These are phyloP conservation scores for Alethe castanea DNA, from an alignment of 2,113 vertebrate genomes.

Conservation along the genomic window DNA sequence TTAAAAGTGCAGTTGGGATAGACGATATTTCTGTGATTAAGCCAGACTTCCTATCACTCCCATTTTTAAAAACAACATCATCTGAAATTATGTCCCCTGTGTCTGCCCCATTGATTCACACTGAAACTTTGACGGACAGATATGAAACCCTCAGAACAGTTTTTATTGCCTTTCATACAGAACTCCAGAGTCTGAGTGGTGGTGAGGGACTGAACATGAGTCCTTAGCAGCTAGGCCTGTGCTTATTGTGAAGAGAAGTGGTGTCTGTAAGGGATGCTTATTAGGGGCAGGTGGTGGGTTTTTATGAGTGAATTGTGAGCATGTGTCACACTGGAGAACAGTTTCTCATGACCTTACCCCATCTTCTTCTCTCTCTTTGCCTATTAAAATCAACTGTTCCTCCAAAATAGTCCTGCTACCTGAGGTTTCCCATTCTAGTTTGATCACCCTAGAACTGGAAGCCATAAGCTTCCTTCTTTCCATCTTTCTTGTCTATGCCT, in stretches of 20 bases:
- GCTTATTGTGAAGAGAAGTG: neutral
- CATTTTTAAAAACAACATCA: neutral
- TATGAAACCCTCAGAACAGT: neutral
- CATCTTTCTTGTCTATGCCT: constrained; percentile 63
- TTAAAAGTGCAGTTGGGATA: neutral
- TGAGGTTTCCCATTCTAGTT: constrained; percentile 64
- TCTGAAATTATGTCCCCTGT: neutral
- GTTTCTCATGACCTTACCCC: neutral
- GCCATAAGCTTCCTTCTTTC: constrained; percentile 71
- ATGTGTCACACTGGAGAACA: neutral
- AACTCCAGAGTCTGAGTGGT: constrained; percentile 39
- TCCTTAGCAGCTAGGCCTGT: neutral
- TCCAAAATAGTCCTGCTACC: constrained; percentile 67
- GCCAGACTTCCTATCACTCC: neutral
- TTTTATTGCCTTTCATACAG: constrained; percentile 5
- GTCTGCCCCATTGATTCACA: neutral
- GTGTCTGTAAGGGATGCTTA: neutral
- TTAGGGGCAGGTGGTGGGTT: accelerated
- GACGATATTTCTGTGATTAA: neutral
- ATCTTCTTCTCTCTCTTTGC: neutral
- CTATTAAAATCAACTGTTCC: constrained; percentile 75
- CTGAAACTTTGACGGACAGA: accelerated
- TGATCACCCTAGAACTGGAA: constrained; percentile 67
- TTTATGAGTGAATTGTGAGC: neutral
- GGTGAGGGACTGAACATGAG: neutral